A percentile compares a stretch with the other conserved stretches of the same genome.
Conservation (phyloP, 2,113 vertebrate genomes). For the Dipodomys ordii region DNA sequence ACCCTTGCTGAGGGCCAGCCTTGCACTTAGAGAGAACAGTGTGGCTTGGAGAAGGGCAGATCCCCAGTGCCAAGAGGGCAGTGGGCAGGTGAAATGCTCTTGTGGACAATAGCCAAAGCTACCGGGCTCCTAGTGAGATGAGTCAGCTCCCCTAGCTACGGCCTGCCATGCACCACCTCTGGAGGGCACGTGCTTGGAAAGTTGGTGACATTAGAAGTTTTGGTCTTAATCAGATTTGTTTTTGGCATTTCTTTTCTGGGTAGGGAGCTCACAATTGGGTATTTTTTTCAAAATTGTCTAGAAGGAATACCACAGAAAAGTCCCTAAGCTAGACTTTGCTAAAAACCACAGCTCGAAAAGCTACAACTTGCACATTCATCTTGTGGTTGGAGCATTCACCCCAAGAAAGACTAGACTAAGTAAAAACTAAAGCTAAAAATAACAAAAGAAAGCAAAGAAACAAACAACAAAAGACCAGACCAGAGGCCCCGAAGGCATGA, state of each 20-base stretch:
- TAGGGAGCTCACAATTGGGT: slow-evolving; percentile 38
- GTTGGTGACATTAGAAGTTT: slow-evolving; percentile 71
- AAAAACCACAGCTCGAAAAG: not conserved
- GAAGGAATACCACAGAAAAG: slow-evolving; percentile 51
- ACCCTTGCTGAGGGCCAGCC: fast-evolving
- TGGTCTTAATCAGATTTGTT: slow-evolving; percentile 62
- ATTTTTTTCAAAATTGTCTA: slow-evolving; percentile 45
- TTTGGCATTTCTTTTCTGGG: slow-evolving; percentile 53
- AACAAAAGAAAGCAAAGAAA: not conserved
- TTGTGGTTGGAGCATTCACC: not conserved
- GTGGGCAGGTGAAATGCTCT: not conserved
- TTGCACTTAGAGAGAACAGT: not conserved
- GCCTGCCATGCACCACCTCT: slow-evolving; percentile 8
- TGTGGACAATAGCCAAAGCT: not conserved
- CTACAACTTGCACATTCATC: not conserved
- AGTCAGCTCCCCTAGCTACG: slow-evolving; percentile 24
- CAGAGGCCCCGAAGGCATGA: fast-evolving
- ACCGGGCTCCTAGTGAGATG: not conserved
- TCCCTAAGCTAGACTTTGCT: not conserved
- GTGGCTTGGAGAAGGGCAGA: not conserved
- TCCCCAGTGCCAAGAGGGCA: not conserved
- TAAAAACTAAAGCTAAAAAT: not conserved
- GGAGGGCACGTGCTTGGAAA: slow-evolving; percentile 47
- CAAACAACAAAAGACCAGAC: not conserved
- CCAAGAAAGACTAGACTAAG: not conserved